phyloP scores from a whole-genome alignment of 2,797 vertebrate genomes.

The Dryobates pubescens region DNA sequence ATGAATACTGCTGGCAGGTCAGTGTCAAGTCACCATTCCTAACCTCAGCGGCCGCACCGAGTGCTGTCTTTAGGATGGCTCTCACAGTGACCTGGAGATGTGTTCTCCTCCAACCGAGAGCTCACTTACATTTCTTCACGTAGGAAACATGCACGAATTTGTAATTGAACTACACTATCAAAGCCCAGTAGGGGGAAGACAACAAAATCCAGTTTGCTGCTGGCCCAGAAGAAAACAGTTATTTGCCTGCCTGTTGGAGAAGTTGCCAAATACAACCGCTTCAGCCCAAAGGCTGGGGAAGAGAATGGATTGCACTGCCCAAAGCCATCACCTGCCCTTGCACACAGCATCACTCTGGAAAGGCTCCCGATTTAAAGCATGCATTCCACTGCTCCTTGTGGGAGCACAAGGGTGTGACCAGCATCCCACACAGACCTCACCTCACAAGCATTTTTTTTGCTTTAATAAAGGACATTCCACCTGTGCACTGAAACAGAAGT shows the following conservation, averaged over 20 bases:
- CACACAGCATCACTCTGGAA: neutral
- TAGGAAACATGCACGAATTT: neutral
- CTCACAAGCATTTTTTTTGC: neutral
- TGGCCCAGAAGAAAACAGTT: neutral
- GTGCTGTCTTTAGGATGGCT: neutral
- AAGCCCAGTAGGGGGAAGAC: neutral
- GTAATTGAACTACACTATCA: neutral
- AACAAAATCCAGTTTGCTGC: neutral
- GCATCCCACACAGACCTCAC: neutral
- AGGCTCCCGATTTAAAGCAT: neutral
- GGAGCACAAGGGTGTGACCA: neutral
- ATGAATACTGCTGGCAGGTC: neutral
- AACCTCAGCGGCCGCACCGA: fast-evolving
- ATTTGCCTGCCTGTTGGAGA: neutral
- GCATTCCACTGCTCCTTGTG: neutral
- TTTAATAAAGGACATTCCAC: neutral
- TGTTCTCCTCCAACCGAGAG: neutral
- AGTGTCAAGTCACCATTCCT: neutral
- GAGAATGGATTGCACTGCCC: neutral
- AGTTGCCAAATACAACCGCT: neutral
- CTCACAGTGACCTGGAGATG: neutral
- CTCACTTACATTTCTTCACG: neutral
- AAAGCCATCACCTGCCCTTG: neutral
- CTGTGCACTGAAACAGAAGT: conserved; percentile 73
- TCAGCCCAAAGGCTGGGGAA: neutral